phyloP scores from a whole-genome alignment of 2,113 vertebrate genomes.

The Opisthocomus hoazin region DNA sequence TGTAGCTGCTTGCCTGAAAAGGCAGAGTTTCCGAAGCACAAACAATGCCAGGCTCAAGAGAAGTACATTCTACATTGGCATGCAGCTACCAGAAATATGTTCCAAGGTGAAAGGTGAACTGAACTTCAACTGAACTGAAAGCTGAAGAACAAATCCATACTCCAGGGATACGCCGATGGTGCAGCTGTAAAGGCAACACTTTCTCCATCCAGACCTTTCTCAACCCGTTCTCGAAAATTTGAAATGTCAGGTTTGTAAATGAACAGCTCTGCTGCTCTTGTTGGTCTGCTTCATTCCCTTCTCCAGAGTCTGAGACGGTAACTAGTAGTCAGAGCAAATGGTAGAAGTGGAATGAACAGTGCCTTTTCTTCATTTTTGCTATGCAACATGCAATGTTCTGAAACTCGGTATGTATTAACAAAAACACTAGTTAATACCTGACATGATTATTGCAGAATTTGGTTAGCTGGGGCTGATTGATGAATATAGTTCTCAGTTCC shows the following conservation, averaged over 20 bases:
- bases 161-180: neutral
- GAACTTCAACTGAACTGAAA: neutral
- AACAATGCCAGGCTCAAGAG: neutral
- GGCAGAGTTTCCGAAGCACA: neutral
- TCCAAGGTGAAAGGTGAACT: neutral
- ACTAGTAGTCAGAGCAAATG: neutral
- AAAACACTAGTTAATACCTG: slow-evolving; percentile 74
- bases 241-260: neutral
- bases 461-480: slow-evolving; percentile 91
- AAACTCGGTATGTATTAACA: neutral
- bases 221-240: neutral
- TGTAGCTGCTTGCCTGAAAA: neutral
- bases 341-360: neutral
- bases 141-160: neutral
- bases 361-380: neutral
- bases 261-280: neutral
- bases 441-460: slow-evolving; percentile 97
- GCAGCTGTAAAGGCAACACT: neutral
- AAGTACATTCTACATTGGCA: neutral
- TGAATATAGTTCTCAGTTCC: slow-evolving; percentile 89
- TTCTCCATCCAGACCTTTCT: neutral
- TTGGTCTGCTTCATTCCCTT: neutral
- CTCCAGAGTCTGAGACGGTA: neutral
- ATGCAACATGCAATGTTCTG: neutral
- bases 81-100: neutral